Evolutionary conservation across 2,888 invertebrate genomes (phyloP).

Genomic region (Hetaerina titia): DNA sequence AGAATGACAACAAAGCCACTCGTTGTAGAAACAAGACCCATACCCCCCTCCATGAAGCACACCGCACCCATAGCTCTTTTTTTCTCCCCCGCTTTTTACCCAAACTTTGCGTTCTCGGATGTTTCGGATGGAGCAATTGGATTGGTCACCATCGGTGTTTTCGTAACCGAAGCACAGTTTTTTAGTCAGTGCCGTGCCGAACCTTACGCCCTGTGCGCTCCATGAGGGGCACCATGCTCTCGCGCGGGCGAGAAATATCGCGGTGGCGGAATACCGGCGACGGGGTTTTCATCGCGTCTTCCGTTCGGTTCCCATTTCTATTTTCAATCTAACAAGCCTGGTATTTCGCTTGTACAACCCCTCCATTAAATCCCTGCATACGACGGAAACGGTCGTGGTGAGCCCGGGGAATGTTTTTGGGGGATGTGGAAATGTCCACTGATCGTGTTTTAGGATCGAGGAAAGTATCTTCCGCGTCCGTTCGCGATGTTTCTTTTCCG

Average conservation of each 20-base stretch:
- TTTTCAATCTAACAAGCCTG: background rate
- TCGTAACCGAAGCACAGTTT: background rate
- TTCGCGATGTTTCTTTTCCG: background rate
- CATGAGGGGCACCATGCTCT: background rate
- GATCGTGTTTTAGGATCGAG: background rate
- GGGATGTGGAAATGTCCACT: background rate
- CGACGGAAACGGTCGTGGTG: background rate
- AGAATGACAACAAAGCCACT: constrained; percentile 56
- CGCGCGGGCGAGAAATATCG: background rate
- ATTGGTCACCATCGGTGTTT: constrained; percentile 10
- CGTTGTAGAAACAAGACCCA: constrained; percentile 36
- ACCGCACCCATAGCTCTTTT: background rate
- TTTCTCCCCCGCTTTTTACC: background rate
- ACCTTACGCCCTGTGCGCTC: background rate
- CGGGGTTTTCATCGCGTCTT: background rate
- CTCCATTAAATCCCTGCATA: background rate
- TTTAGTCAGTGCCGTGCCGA: background rate
- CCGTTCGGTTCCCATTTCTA: background rate
- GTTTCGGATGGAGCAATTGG: background rate
- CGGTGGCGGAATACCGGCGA: background rate
- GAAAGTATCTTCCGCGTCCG: background rate
- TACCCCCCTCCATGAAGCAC: background rate
- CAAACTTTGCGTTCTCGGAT: background rate
- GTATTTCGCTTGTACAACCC: background rate
- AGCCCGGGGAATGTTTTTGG: background rate